Percentiles rank a stretch among this genome's conserved stretches.
phyloP scores from a whole-genome alignment of 2,113 vertebrate species.

The Gavia stellata region DNA sequence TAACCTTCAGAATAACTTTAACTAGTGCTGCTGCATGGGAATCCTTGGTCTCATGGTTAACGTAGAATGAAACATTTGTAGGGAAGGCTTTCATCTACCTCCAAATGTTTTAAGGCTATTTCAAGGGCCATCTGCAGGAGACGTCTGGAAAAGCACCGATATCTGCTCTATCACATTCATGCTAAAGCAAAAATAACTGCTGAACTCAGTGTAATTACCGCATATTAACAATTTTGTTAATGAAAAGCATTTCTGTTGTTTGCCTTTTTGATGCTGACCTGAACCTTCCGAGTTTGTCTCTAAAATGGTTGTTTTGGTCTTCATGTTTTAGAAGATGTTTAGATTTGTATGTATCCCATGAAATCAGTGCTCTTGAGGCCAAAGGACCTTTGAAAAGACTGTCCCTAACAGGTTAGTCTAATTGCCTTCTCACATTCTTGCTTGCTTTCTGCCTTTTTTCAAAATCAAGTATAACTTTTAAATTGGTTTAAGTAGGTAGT shows the following conservation, averaged over 20 bases:
- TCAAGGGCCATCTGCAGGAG: neutral
- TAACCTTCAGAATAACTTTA: neutral
- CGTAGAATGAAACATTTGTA: neutral
- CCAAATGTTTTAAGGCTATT: neutral
- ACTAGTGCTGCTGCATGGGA: neutral
- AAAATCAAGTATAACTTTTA: neutral
- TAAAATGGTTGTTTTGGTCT: neutral
- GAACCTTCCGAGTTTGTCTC: neutral
- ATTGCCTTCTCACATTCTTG: neutral
- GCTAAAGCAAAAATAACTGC: neutral
- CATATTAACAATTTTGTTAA: neutral
- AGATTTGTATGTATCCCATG: neutral
- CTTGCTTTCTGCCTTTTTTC: neutral
- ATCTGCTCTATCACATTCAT: neutral
- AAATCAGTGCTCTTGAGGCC: neutral
- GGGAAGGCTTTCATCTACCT: neutral
- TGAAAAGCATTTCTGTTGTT: neutral
- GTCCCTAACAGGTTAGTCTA: neutral
- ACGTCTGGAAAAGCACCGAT: neutral
- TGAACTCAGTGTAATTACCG: neutral
- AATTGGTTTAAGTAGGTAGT: neutral
- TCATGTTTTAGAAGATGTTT: neutral
- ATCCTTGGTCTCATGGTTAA: neutral
- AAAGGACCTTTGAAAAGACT: neutral
- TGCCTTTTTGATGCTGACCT: neutral